Conservation (phyloP, 2,113 vertebrate species). For the Hypanus sabinus region DNA sequence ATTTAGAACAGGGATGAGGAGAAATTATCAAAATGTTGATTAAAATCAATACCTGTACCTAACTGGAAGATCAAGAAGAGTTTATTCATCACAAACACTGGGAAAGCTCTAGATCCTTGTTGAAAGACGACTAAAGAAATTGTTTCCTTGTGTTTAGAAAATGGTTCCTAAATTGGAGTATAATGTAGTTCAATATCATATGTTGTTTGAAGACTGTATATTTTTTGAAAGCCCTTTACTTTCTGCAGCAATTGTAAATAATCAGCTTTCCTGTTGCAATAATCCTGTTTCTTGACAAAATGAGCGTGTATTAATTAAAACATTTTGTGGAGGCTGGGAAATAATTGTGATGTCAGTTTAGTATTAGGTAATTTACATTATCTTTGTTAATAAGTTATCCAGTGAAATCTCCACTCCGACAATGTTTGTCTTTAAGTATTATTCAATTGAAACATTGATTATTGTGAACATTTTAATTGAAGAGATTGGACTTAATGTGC, state of each 20-base stretch:
- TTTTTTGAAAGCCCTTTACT: not conserved
- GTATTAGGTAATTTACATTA: not conserved
- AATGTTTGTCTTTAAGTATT: slow-evolving; percentile 2
- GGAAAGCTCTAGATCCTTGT: too few species aligned
- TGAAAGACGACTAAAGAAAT: not conserved
- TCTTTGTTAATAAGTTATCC: slow-evolving; percentile 9
- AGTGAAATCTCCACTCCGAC: not conserved
- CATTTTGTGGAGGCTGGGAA: slow-evolving; percentile 5
- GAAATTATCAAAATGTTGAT: too few species aligned
- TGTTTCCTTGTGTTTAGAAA: not conserved
- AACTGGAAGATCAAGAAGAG: too few species aligned
- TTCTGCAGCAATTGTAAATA: slow-evolving; percentile 4
- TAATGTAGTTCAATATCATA: not conserved
- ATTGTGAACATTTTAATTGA: not conserved
- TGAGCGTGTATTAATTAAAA: not conserved
- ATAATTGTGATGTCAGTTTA: not conserved
- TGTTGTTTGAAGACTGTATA: not conserved
- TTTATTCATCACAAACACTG: too few species aligned
- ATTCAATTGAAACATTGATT: not conserved
- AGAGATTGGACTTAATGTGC: not conserved
- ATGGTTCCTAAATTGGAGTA: not conserved
- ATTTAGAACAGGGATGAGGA: too few species aligned
- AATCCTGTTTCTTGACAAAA: not conserved
- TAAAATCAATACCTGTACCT: too few species aligned
- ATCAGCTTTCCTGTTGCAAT: not conserved